Percentiles rank a stretch among this genome's conserved stretches.
phyloP scores from a whole-genome alignment of 2,113 vertebrate species.

The Scomber japonicus region DNA sequence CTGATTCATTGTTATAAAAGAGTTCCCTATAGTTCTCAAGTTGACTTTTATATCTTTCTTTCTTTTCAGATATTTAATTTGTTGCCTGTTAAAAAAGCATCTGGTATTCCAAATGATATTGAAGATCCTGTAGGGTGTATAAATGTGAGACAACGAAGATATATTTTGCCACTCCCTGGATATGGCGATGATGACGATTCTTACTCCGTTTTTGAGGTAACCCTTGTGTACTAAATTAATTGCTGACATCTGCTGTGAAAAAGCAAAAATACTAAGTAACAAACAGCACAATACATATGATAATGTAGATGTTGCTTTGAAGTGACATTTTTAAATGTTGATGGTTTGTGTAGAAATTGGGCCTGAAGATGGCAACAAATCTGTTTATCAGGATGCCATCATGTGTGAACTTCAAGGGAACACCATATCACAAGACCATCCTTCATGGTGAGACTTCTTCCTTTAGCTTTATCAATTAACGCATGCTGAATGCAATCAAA shows the following conservation, averaged over 20 bases:
- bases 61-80: conserved; percentile 73
- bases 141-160: conserved; percentile 67
- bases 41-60: too few relatives aligned
- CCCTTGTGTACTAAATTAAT: neutral
- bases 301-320: too few relatives aligned
- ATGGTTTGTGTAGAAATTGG: conserved; percentile 78
- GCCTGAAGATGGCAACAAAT: conserved; percentile 86
- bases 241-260: too few relatives aligned
- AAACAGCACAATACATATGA: too few relatives aligned
- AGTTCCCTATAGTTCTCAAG: too few relatives aligned
- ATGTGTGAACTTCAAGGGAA: conserved; percentile 60
- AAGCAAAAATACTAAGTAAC: too few relatives aligned
- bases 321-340: too few relatives aligned
- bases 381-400: conserved; percentile 43
- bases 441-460: neutral
- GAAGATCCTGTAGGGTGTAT: conserved; percentile 58
- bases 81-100: conserved; percentile 53
- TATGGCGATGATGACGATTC: neutral
- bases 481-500: too few relatives aligned
- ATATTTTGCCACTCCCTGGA: neutral
- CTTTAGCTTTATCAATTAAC: too few relatives aligned
- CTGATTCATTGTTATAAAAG: too few relatives aligned
- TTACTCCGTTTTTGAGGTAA: conserved; percentile 71
- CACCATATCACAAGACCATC: conserved; percentile 25
- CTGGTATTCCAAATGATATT: conserved; percentile 22